Evolutionary conservation across 2,113 vertebrate species (phyloP), one percentile per base, ranked within the genome.

Genomic region (Rhea pennata): DNA sequence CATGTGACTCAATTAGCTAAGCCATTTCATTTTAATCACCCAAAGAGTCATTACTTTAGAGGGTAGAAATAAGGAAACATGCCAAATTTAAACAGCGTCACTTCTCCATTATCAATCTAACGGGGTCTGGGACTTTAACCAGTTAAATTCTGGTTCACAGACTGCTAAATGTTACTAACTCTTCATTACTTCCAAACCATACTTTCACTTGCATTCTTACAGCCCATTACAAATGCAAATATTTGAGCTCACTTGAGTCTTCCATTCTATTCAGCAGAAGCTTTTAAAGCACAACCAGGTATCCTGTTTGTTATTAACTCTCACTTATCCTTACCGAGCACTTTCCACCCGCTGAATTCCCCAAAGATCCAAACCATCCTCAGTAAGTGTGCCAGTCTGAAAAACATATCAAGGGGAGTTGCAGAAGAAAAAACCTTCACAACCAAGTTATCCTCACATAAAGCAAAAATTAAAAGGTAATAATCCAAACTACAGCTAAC

Each of bases 301-400:
- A 36, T 53, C 26, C 3, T 1, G 15, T 50, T 29, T 71, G 59
- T 36, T 54, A 12, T 21, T 36, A 86, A 48, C 26, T 66, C 46
- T 65, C 31, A 44, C n/a, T 93, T 50, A 33, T 79, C 69, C 96
- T 98, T 98, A 99, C 99, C 98, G 73, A 95, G 98, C 96, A 83
- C 98, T 98, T 93, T 99, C 99, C 62, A 98, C 98, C 95, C 99
- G 98, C 12, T 99, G 99, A 87, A 99, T 98, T 65, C 99, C 99
- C 99, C 99, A 99, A 40, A 99, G 98, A 94, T 99, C 99, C 95
- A 99, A 98, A 70, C 99, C 99, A 95, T 99, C 99, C 97, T 99
- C 99, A 61, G 99, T 99, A 58, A 99, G 98, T 17, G 99, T 99
- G 94, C 99, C 99, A 77, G 99, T 99, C 99, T 99, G 88, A 26